Conservation (phyloP, 2,113 vertebrate genomes). For the Zingel zingel region DNA sequence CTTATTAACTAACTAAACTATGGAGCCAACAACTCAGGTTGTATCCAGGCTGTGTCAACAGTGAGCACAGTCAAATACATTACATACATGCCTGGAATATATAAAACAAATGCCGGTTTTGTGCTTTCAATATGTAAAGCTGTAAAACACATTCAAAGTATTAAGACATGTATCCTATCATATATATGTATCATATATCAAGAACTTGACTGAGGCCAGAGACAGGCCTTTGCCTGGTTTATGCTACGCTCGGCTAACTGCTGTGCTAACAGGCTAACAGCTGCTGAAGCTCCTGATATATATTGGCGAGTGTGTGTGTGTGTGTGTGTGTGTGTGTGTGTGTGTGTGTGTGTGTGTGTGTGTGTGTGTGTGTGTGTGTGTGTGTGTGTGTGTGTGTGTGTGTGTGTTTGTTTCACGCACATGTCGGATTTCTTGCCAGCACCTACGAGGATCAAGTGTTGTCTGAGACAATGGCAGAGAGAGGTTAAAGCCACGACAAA, state of each 20-base stretch:
- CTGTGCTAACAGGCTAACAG: constrained; percentile 58
- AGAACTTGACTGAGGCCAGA: background rate
- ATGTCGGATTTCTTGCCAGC: background rate
- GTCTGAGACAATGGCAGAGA: background rate
- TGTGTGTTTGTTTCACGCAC: background rate
- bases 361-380: background rate
- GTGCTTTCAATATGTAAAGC: background rate
- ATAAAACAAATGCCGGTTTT: background rate
- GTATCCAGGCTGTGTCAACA: background rate
- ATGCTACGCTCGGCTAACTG: background rate
- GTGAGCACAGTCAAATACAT: background rate
- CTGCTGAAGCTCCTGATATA: too few relatives aligned
- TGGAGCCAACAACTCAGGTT: background rate
- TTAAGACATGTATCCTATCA: background rate
- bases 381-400: background rate
- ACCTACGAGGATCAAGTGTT: constrained; percentile 8
- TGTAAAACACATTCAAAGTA: background rate
- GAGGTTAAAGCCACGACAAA: accelerated
- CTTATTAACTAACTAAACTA: background rate
- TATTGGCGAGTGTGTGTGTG: too few relatives aligned
- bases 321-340: background rate
- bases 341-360: background rate
- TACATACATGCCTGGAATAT: too few relatives aligned
- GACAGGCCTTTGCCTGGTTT: background rate
- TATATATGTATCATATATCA: constrained; percentile 1